phyloP scores from a whole-genome alignment of 1,140 invertebrate species.

The Diachasmimorpha longicaudata region DNA sequence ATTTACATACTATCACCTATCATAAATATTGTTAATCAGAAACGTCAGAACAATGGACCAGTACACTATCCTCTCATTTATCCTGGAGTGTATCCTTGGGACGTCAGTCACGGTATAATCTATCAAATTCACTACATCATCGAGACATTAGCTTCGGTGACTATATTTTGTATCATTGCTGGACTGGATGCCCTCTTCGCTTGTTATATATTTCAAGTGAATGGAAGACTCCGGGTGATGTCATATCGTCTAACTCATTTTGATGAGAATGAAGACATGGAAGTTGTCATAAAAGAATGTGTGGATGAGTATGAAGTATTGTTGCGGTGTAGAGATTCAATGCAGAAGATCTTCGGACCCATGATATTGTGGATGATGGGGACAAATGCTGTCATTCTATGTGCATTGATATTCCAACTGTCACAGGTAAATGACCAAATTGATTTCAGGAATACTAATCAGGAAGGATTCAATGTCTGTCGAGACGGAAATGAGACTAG shows the following conservation, averaged over 20 bases:
- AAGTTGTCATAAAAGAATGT: slow-evolving; percentile 23
- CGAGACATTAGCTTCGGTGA: slow-evolving; percentile 4
- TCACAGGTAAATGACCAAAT: slow-evolving; percentile 40
- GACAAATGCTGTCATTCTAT: slow-evolving; percentile 35
- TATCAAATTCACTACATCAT: slow-evolving; percentile 31
- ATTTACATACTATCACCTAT: slow-evolving; percentile 4
- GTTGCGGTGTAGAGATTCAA: slow-evolving; percentile 17
- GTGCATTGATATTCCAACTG: slow-evolving; percentile 38
- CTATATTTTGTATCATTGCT: slow-evolving; percentile 16
- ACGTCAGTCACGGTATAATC: background rate
- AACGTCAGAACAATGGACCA: background rate
- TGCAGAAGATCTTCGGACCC: slow-evolving; percentile 37
- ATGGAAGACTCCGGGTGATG: slow-evolving; percentile 20
- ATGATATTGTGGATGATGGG: slow-evolving; percentile 29
- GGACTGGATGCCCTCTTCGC: slow-evolving; percentile 39
- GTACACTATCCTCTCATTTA: slow-evolving; percentile 21
- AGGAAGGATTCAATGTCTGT: no score
- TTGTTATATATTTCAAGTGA: slow-evolving; percentile 39
- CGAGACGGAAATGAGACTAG: no score
- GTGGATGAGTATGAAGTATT: slow-evolving; percentile 15
- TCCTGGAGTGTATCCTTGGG: slow-evolving; percentile 27
- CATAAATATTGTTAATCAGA: background rate
- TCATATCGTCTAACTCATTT: slow-evolving; percentile 28
- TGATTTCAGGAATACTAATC: no score
- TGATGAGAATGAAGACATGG: slow-evolving; percentile 12